These are phyloP conservation scores for Laspeyria flexula DNA, from an alignment of 2,888 invertebrate species.

Conservation along the genomic window DNA sequence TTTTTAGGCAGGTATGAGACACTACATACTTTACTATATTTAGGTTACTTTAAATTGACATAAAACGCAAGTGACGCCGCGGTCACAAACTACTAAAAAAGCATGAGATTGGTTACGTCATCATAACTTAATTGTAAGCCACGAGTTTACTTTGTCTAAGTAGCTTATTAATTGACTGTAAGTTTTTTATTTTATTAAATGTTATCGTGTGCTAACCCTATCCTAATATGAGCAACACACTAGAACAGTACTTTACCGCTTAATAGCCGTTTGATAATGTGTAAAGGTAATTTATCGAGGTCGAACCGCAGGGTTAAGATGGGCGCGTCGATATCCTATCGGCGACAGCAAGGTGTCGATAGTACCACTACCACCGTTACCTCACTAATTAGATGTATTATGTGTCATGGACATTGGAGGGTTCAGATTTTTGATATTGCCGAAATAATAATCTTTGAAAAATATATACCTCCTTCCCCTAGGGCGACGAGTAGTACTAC, in stretches of 20 bases:
- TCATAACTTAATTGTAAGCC: too few relatives aligned
- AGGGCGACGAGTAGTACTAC: too few relatives aligned
- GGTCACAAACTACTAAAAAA: too few relatives aligned
- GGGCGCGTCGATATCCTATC: conserved; percentile 55
- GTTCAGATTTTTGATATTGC: conserved; percentile 1
- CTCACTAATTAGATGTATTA: conserved; percentile 60
- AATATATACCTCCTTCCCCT: not conserved
- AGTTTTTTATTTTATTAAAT: too few relatives aligned
- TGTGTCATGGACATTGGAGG: conserved; percentile 46
- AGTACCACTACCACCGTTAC: conserved; percentile 47
- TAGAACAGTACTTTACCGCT: conserved; percentile 15
- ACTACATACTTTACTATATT: too few relatives aligned
- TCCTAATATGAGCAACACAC: not conserved
- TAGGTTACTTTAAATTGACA: too few relatives aligned
- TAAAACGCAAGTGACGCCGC: too few relatives aligned
- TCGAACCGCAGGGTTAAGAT: conserved; percentile 46
- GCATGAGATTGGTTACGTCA: too few relatives aligned
- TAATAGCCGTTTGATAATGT: conserved; percentile 34
- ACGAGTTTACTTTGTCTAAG: too few relatives aligned
- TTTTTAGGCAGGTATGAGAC: too few relatives aligned
- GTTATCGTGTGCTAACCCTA: not conserved
- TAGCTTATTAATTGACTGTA: too few relatives aligned
- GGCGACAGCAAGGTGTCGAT: conserved; percentile 55
- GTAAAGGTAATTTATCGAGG: conserved; percentile 40
- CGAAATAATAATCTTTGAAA: not conserved